Evolutionary conservation across 2,888 invertebrate genomes (phyloP).

Genomic region (Metellina segmentata): DNA sequence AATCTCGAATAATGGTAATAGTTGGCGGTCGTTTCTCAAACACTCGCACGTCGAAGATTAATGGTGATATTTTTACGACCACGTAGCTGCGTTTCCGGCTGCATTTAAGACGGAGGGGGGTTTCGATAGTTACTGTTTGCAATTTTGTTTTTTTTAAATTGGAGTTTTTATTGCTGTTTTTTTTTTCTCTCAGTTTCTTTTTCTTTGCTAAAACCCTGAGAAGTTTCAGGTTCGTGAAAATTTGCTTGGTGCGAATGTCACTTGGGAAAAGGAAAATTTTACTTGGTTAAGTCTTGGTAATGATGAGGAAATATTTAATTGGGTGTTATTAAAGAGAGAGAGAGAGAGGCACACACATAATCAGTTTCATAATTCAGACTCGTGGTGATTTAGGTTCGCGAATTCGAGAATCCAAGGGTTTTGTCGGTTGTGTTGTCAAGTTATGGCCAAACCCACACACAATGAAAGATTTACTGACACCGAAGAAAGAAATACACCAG

Average conservation of each 20-base stretch:
- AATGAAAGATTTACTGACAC: no score
- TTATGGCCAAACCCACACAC: no score
- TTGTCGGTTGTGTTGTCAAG: no score
- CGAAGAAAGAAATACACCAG: no score
- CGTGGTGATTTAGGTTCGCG: background rate
- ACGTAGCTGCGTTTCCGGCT: conserved; percentile 66
- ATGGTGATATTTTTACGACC: conserved; percentile 63
- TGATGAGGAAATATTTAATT: background rate
- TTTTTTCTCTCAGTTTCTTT: background rate
- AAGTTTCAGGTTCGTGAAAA: background rate
- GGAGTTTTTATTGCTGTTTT: conserved; percentile 8
- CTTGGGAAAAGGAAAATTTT: conserved; percentile 21
- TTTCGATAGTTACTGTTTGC: background rate
- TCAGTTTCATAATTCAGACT: background rate
- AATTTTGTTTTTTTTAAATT: background rate
- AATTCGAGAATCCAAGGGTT: background rate
- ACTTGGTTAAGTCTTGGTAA: background rate
- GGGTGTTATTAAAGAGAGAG: no score
- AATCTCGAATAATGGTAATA: conserved; percentile 69
- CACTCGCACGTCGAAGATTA: conserved; percentile 71
- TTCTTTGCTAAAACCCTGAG: background rate
- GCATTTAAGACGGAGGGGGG: background rate
- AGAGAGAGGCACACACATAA: no score
- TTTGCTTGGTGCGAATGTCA: background rate
- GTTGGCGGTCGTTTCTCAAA: conserved; percentile 67